Percentiles rank a stretch among this genome's conserved stretches.
These are phyloP conservation scores for Hesperophylax magnus DNA, from an alignment of 1,140 invertebrate species.

Conservation along the genomic window DNA sequence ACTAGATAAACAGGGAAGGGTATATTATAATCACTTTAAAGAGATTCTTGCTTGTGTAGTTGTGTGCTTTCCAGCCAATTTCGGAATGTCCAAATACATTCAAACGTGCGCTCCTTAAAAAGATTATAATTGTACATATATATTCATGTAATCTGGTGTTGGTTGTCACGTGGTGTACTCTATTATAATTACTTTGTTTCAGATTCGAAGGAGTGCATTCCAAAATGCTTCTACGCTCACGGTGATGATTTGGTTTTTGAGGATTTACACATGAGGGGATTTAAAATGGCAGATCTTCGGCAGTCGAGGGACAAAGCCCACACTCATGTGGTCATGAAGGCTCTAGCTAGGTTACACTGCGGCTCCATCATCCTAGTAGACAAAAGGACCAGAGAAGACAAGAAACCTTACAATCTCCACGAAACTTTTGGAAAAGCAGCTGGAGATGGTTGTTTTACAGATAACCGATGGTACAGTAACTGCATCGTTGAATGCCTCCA, in stretches of 20 bases:
- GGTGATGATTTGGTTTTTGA: constrained; percentile 49
- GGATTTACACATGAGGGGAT: constrained; percentile 44
- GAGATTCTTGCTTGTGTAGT: too few species aligned
- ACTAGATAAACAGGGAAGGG: too few species aligned
- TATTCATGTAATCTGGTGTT: too few species aligned
- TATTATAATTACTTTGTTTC: background rate
- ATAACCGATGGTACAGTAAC: constrained; percentile 43
- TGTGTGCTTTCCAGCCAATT: too few species aligned
- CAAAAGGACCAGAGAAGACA: constrained; percentile 20
- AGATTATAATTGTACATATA: too few species aligned
- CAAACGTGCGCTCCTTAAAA: too few species aligned
- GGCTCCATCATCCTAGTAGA: constrained; percentile 48
- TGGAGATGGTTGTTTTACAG: constrained; percentile 20
- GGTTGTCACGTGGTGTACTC: too few species aligned
- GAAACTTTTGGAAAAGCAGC: constrained; percentile 39
- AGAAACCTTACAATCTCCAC: constrained; percentile 26
- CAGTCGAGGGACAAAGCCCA: constrained; percentile 39
- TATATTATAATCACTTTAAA: too few species aligned
- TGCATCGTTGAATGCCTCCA: constrained; percentile 1
- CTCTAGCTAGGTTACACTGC: constrained; percentile 45
- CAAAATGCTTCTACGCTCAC: constrained; percentile 25
- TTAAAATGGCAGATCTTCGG: constrained; percentile 38
- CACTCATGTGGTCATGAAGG: constrained; percentile 21
- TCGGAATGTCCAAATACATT: too few species aligned
- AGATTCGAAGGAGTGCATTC: background rate